Evolutionary conservation across 2,888 invertebrate species (phyloP).

Genomic region (Phanerotoma sp.): DNA sequence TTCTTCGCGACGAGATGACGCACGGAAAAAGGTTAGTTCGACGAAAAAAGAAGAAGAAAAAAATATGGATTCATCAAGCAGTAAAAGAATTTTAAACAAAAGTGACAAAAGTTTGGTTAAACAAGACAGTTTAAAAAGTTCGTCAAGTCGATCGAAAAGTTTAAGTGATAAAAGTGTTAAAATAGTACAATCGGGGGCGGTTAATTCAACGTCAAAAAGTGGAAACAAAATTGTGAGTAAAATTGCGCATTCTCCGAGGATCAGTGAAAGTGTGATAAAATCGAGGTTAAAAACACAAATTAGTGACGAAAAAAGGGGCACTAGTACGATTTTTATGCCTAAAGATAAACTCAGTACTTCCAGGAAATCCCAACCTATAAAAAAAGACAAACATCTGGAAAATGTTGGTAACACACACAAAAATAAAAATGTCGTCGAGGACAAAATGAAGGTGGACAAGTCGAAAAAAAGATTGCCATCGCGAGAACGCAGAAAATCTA

Average conservation of each 20-base stretch:
- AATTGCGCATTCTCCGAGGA: neutral
- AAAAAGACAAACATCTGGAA: neutral
- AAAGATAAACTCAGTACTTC: conserved; percentile 21
- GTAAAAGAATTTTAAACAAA: conserved; percentile 8
- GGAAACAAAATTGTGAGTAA: neutral
- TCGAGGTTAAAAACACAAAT: conserved; percentile 27
- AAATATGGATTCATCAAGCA: conserved; percentile 10
- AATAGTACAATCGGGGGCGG: neutral
- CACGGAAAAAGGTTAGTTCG: neutral
- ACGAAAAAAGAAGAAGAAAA: conserved; percentile 23
- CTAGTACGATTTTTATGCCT: conserved; percentile 46
- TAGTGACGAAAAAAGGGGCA: conserved; percentile 45
- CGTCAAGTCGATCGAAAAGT: conserved; percentile 7
- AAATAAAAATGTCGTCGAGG: conserved; percentile 32
- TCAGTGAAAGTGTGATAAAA: neutral
- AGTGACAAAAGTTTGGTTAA: neutral
- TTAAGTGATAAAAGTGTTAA: conserved; percentile 14
- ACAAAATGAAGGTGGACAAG: too few species aligned
- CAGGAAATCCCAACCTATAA: conserved; percentile 10
- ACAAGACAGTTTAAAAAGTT: conserved; percentile 14
- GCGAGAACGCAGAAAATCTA: conserved; percentile 45
- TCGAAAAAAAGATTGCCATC: conserved; percentile 28
- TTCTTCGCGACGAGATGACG: conserved; percentile 2
- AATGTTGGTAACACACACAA: conserved; percentile 13
- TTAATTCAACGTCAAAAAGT: neutral